phyloP scores from a whole-genome alignment of 2,888 invertebrate genomes.

The Tetrapedia diversipes region DNA sequence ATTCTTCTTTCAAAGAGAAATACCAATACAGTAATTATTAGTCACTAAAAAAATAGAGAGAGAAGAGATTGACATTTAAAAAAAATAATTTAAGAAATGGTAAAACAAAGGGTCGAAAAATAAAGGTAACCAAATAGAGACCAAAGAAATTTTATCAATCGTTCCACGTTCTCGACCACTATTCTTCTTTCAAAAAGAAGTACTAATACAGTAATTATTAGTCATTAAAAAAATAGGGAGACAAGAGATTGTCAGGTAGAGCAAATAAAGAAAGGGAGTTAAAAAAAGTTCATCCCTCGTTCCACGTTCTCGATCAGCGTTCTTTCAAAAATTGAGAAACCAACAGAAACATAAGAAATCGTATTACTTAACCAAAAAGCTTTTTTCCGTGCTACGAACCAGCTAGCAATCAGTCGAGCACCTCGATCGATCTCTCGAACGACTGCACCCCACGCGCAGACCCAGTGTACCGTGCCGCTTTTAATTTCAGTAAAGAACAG shows the following conservation, averaged over 20 bases:
- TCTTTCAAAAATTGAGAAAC: too few relatives aligned
- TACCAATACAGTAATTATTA: too few relatives aligned
- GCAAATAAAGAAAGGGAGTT: not conserved
- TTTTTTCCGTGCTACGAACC: not conserved
- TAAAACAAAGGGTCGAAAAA: too few relatives aligned
- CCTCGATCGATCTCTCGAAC: slow-evolving; percentile 29
- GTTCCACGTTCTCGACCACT: slow-evolving; percentile 19
- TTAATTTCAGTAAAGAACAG: slow-evolving; percentile 59
- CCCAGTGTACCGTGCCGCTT: slow-evolving; percentile 32
- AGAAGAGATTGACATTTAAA: not conserved
- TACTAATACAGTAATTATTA: too few relatives aligned
- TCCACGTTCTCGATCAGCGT: too few relatives aligned
- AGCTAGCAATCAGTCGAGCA: slow-evolving; percentile 5
- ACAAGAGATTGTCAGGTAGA: not conserved
- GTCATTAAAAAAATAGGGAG: not conserved
- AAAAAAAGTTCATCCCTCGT: too few relatives aligned
- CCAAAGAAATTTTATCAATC: not conserved
- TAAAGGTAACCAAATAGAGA: not conserved
- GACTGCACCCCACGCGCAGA: too few relatives aligned
- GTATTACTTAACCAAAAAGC: too few relatives aligned
- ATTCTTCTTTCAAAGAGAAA: too few relatives aligned
- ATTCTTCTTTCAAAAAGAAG: too few relatives aligned
- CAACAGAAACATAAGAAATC: too few relatives aligned
- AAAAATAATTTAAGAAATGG: too few relatives aligned
- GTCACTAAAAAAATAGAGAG: not conserved